Evolutionary conservation across 2,797 vertebrate species (phyloP).

Genomic region (Centropyge bicolor): DNA sequence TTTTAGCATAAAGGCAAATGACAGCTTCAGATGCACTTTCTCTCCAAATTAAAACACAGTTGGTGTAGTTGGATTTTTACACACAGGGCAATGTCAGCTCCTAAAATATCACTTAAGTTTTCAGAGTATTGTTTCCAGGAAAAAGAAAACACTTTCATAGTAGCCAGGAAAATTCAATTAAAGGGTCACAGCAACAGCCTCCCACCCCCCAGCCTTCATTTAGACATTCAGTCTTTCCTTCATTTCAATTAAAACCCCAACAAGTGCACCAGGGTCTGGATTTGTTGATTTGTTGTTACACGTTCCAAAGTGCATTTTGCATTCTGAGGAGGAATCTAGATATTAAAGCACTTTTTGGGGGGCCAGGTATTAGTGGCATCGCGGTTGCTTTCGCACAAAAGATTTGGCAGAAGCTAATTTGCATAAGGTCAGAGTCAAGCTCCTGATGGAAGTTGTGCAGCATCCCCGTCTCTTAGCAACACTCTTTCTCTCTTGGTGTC

Average conservation of each 20-base stretch:
- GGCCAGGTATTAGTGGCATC: constrained; percentile 94
- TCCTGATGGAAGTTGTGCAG: constrained; percentile 96
- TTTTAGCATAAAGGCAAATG: constrained; percentile 12
- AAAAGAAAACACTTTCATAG: constrained; percentile 3
- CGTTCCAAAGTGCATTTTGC: constrained; percentile 82
- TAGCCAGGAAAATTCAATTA: constrained; percentile 43
- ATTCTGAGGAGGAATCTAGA: constrained; percentile 89
- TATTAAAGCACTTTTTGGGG: constrained; percentile 86
- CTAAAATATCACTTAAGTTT: constrained; percentile 26
- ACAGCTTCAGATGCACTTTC: constrained; percentile 1
- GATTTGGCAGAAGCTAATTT: constrained; percentile 94
- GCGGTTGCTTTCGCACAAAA: constrained; percentile 91
- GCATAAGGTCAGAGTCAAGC: constrained; percentile 98
- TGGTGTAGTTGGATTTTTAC: constrained; percentile 5
- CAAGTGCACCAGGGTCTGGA: constrained; percentile 37
- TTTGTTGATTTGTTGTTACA: constrained; percentile 37
- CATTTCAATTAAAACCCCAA: constrained; percentile 60
- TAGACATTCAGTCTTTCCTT: constrained; percentile 32
- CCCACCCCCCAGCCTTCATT: constrained; percentile 42
- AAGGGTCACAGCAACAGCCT: constrained; percentile 21
- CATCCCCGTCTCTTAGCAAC: constrained; percentile 99
- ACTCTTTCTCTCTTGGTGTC: constrained; percentile 92
- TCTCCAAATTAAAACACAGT: not conserved
- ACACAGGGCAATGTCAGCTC: not conserved
- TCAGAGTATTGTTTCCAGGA: constrained; percentile 13